Conservation (phyloP, 2,888 invertebrate species). For the Morpho helenor region DNA sequence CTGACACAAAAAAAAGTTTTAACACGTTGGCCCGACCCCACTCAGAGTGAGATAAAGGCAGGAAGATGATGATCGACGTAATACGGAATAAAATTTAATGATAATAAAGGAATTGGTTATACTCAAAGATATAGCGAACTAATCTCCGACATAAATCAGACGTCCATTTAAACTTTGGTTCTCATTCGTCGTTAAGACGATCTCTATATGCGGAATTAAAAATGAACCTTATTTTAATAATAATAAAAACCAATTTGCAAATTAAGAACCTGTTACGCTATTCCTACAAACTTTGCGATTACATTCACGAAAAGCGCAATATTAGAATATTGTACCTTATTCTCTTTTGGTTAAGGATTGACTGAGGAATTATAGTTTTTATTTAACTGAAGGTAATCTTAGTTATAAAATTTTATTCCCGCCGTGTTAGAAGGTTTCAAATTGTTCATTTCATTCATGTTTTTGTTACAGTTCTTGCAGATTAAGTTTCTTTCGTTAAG, state of each 20-base stretch:
- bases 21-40: too few relatives aligned
- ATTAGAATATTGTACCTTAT: neutral
- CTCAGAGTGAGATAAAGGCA: too few relatives aligned
- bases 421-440: conserved; percentile 9
- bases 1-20: too few relatives aligned
- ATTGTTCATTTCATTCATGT: conserved; percentile 14
- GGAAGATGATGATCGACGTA: too few relatives aligned
- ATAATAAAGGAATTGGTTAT: neutral
- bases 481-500: conserved; percentile 10
- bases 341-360: too few relatives aligned
- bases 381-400: neutral
- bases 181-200: conserved; percentile 7
- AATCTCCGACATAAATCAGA: conserved; percentile 11
- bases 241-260: conserved; percentile 11
- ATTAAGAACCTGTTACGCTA: conserved; percentile 8
- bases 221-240: conserved; percentile 4
- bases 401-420: conserved; percentile 14
- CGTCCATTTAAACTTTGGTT: conserved; percentile 9
- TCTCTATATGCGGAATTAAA: neutral
- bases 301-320: neutral
- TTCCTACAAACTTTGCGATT: neutral
- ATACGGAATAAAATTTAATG: too few relatives aligned
- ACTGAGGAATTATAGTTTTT: neutral
- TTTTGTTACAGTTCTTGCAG: conserved; percentile 10
- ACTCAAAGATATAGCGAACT: conserved; percentile 9